Base-by-base conservation (phyloP, 2,797 vertebrate species). In the Acrocephalus scirpaceus region DNA sequence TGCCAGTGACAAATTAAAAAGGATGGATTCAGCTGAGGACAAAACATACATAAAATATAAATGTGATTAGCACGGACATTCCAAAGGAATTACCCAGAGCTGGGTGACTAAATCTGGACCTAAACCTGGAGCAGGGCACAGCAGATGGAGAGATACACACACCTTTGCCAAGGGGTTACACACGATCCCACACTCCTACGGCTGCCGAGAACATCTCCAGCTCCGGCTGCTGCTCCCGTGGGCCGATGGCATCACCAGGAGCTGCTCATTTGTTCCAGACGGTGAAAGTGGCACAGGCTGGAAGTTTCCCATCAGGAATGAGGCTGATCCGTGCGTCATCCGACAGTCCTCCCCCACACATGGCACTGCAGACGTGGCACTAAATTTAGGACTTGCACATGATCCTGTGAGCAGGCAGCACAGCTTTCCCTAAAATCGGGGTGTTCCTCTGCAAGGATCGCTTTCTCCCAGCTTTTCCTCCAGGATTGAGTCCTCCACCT, bases 221-320 rank as follows among this genome's bases (percentile, higher is more conserved):
- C 40, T 1, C 74, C 18, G 53, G 44, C 85, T 86, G 81, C 30
- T 47, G 60, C 61, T 83, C 73, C 61, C 76, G 2, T 1, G 74
- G 58, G 12, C 62, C 38, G 78, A 84, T 25, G 70, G 89, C 76
- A 88, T 85, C 92, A 61, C 42, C 81, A 51, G 70, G 71, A 91
- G 58, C 13, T 47, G 87, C 51, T 86, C 71, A 26, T 30, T 64
- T 91, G 42, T 80, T 87, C 91, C 93, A 91, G 61, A 38, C 23
- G 9, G 70, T 60, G 91, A 48, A 88, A 87, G 86, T 19, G 79
- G 54, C 66, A 36, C 9, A 38, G 82, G 16, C 25, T 75, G 54
- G 36, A 36, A 27, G 45, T 40, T 96, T 92, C 78, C 87, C 90
- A 7, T 5, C 21, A 42, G 72, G 72, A 75, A 61, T 2, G 42